Conservation (phyloP, 2,888 invertebrate species). For the Xestia xanthographa region DNA sequence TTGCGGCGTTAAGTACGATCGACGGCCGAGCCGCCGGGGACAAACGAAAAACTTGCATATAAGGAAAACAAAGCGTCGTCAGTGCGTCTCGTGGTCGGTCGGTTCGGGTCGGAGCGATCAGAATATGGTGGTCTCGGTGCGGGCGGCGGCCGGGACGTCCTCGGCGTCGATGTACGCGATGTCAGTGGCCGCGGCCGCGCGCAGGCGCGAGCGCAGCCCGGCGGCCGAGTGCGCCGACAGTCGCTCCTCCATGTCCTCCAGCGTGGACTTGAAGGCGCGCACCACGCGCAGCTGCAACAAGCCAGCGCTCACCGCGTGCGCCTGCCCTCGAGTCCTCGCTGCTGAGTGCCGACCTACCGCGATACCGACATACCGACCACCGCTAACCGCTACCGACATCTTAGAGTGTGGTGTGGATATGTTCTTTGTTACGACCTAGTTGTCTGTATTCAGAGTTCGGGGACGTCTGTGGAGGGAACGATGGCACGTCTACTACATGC, state of each 20-base stretch:
- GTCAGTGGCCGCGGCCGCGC: constrained; percentile 93
- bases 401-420: constrained; percentile 88
- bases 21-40: constrained; percentile 62
- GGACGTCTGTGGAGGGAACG: constrained; percentile 66
- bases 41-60: constrained; percentile 68
- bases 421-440: constrained; percentile 69
- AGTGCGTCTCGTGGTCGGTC: constrained; percentile 62
- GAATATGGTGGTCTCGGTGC: constrained; percentile 87
- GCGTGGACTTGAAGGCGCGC: constrained; percentile 99
- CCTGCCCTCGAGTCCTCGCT: constrained; percentile 51
- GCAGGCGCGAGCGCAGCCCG: constrained; percentile 96
- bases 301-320: constrained; percentile 57
- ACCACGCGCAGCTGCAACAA: constrained; percentile 99
- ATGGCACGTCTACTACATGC: constrained; percentile 73
- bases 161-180: constrained; percentile 96
- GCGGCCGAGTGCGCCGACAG: constrained; percentile 99
- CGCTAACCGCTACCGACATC: constrained; percentile 72
- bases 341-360: constrained; percentile 40
- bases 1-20: constrained; percentile 79
- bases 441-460: constrained; percentile 84
- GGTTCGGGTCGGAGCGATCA: constrained; percentile 64
- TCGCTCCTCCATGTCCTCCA: constrained; percentile 99
- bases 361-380: constrained; percentile 64
- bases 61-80: constrained; percentile 68
- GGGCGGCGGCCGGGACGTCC: constrained; percentile 82